Percentiles rank a stretch among this genome's conserved stretches.
These are phyloP conservation scores for Sebastes dallii DNA, from an alignment of 2,797 vertebrate species.

Conservation along the genomic window DNA sequence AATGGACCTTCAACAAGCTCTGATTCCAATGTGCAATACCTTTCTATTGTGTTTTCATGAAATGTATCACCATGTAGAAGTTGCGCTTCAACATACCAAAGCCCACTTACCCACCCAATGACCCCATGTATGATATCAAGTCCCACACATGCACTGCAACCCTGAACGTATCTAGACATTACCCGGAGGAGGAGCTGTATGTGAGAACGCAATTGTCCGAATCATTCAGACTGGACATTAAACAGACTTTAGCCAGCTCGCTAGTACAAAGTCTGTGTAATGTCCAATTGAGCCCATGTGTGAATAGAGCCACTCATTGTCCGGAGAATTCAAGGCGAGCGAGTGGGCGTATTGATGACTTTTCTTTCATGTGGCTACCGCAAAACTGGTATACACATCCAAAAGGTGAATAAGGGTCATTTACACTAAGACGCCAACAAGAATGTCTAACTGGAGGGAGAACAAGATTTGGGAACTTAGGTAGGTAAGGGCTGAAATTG, in stretches of 20 bases:
- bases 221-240: neutral
- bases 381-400: neutral
- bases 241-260: neutral
- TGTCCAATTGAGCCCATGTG: neutral
- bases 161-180: neutral
- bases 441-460: neutral
- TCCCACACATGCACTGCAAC: neutral
- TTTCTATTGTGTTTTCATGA: neutral
- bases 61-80: neutral
- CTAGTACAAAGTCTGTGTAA: neutral
- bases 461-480: neutral
- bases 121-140: neutral
- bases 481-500: neutral
- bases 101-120: neutral
- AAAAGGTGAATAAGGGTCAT: neutral
- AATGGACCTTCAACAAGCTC: neutral
- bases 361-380: neutral
- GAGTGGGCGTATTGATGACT: neutral
- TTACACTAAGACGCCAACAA: neutral
- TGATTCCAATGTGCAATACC: neutral
- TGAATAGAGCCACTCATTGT: neutral
- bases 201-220: neutral
- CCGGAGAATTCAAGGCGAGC: neutral
- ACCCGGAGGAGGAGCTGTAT: neutral
- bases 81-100: neutral